Base-by-base conservation (phyloP, 2,113 vertebrate genomes). In the Leucopsar rothschildi region DNA sequence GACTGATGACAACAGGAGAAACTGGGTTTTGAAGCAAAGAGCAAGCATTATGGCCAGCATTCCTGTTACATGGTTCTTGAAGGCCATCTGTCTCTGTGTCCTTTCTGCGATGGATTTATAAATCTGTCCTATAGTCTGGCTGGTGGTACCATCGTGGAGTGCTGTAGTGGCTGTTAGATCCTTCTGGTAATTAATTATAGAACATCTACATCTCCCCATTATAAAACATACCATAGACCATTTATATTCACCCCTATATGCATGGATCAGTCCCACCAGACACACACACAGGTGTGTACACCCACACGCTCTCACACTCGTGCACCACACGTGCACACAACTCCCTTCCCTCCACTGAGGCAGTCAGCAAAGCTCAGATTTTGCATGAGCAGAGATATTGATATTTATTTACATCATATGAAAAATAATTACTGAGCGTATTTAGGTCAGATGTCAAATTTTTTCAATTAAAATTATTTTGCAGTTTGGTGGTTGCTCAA, bases 11-110 rank as follows among this genome's bases (percentile, higher is more conserved):
- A 97, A 95, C 71, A 97, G 93, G 91, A 97, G 66, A 95, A 98
- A 97, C 95, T 96, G 94, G 95, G 78, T 98, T 98, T 98, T 97
- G 94, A 88, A 97, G 97, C 87, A 92, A 94, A 96, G 85, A 90
- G 78, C 53, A 66, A 44, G 81, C 72, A 42, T 77, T 95, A 77
- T 13, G 45, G 57, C 90, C 97, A 68, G 33, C 68, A 82, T 93
- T 96, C 68, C 90, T 88, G 19, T 88, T 95, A 84, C 12, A 47
- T 75, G 50, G n/a, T 88, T 88, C 80, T 81, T 88, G 75, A 93
- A 91, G 88, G 82, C 92, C 85, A 90, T 90, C 93, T 96, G 29
- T 82, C 60, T 64, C 29, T 56, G 22, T 56, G 31, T 61, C 45
- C 27, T 55, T 79, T 56, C 61, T 85, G n/a, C 0, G 0, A 22